Base-by-base conservation (phyloP, 2,888 invertebrate genomes). In the Dysmachus trigonus region DNA sequence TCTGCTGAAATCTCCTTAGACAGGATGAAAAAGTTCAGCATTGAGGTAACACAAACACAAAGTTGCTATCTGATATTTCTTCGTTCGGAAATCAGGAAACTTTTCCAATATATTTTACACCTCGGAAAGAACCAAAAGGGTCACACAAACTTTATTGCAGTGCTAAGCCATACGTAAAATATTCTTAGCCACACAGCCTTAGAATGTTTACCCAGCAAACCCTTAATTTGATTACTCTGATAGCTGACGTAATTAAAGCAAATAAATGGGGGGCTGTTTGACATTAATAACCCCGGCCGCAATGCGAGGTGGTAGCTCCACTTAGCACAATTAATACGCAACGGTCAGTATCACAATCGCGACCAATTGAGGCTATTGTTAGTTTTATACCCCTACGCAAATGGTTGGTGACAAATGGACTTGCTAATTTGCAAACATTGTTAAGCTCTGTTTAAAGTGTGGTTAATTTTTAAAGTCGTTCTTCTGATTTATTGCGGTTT, bases 291-390 rank as follows among this genome's bases (percentile, higher is more conserved):
- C 33, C 33, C 81, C 33, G 53, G 30, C 31, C 27, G 18, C 62
- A 53, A 18, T 35, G 33, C 33, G 33, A 53, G 22, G 7, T 8
- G 51, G 47, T 35, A 35, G 62, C 53, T 81, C 62, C 81, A 81
- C 81, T 81, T 81, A 81, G 33, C 33, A 33, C 81, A 81, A 81
- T 81, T 81, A 81, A 62, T 81, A 81, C 81, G n/a, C 53, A 53
- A 47, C 18, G 33, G 35, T 2, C 33, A 81, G 10, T 81, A 81
- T 47, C 51, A 33, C 31, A 81, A 73, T 73, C 35, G 31, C 73
- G 73, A 6, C 35, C 35, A 73, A 73, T 73, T 73, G 73, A 73
- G 27, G 33, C 35, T 27, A 73, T 73, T 73, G 35, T 62, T 62
- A 18, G 73, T 31, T 73, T 33, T 35, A 73, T 73, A 73, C n/a